These are phyloP conservation scores for Mimas tiliae DNA, from an alignment of 2,888 invertebrate species.

Conservation along the genomic window DNA sequence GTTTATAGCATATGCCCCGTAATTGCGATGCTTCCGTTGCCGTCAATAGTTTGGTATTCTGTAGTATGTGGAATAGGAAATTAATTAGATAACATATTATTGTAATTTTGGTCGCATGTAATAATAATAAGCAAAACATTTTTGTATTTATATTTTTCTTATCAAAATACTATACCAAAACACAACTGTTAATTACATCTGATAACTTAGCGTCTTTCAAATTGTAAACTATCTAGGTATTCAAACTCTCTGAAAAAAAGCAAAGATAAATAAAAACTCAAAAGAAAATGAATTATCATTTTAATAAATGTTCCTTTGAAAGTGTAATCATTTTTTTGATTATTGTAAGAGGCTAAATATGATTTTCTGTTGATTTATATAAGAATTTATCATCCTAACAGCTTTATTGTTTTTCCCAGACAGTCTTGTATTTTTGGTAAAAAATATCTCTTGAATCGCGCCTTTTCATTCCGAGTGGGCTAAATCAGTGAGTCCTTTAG, in stretches of 20 bases:
- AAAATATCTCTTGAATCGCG: constrained; percentile 23
- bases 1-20: background rate
- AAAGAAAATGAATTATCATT: constrained; percentile 18
- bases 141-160: too few species aligned
- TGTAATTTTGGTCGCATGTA: too few species aligned
- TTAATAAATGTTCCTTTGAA: constrained; percentile 15
- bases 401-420: constrained; percentile 38
- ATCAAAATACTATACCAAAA: too few species aligned
- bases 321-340: background rate
- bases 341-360: background rate
- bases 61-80: background rate
- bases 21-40: background rate
- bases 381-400: constrained; percentile 37
- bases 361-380: constrained; percentile 24
- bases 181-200: too few species aligned
- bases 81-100: background rate
- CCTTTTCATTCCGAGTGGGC: constrained; percentile 29
- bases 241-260: background rate
- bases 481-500: constrained; percentile 29
- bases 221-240: background rate
- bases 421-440: constrained; percentile 34
- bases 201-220: too few species aligned
- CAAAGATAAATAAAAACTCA: background rate
- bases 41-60: background rate
- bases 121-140: too few species aligned